Evolutionary conservation across 2,888 invertebrate genomes (phyloP), one percentile per base, ranked within the genome.

Genomic region (Caenorhabditis angaria): DNA sequence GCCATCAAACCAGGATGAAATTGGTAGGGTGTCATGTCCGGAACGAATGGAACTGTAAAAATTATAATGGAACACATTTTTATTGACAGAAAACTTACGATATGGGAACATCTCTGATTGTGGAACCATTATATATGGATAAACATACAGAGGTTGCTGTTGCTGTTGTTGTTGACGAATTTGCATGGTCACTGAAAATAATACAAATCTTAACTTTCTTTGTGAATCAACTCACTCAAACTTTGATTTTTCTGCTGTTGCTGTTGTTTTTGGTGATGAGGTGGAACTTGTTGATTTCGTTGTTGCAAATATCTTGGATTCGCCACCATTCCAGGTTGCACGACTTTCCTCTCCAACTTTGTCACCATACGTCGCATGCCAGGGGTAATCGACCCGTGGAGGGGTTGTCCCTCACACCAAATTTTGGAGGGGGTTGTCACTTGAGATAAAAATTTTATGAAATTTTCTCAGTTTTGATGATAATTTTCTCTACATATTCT

Each of bases 201-300:
- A n/a, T n/a, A n/a, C n/a, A n/a, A n/a, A n/a, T n/a, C n/a, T n/a
- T n/a, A n/a, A n/a, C n/a, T n/a, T n/a, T n/a, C n/a, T n/a, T n/a
- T n/a, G n/a, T n/a, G n/a, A n/a, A n/a, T n/a, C n/a, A 41, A 41
- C 41, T 41, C 41, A 41, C 41, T 41, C 41, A 41, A 41, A 41
- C 41, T 41, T 41, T 41, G 41, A 41, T 41, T 41, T 14, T 41
- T 41, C 14, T 41, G 41, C 18, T 41, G 41, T 3, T 41, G 41
- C 10, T 6, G 41, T 14, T 41, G 32, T 32, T 32, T 12, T 41
- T 41, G 41, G 18, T n/a, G n/a, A n/a, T 41, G 41, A 41, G 3
- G 2, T 12, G 18, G 14, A 18, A 41, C 3, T 41, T 41, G 41
- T 41, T 41, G n/a, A n/a, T n/a, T n/a, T n/a, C n/a, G n/a, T n/a